Evolutionary conservation across 2,797 vertebrate genomes (phyloP), one percentile per base, ranked within the genome.

Genomic region (Neostethus bicornis): DNA sequence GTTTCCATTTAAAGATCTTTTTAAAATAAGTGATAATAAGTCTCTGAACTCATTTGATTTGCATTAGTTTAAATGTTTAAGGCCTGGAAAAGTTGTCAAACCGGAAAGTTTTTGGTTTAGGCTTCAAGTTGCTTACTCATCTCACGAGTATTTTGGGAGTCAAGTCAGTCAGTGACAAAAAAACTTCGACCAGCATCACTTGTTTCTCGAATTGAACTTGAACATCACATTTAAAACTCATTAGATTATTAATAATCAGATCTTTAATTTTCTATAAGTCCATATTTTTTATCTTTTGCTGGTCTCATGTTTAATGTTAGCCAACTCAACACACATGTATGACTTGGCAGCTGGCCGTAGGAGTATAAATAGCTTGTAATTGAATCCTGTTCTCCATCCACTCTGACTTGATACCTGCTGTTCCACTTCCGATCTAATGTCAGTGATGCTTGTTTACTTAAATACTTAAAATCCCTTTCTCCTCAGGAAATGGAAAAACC

Each of bases 401-500:
- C 52, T 43, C 13, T 7, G 9, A 44, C 62, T 56, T 53, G 29
- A 50, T 84, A 70, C 72, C 74, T 66, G 61, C 45, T 38, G 47
- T 42, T 55, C 61, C 73, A 17, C 31, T 31, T 35, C 26, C 17
- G 37, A 39, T 21, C 49, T n/a, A 7, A 47, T 37, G 51, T 67
- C 42, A 45, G 7, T 23, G 37, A n/a, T 65, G 48, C 70, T 75
- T 73, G 58, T 59, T 80, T 66, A 59, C 53, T 47, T 51, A n/a
- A 57, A 28, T 50, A 31, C 74, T 45, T 57, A 37, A 5, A 8
- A 41, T 29, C 0, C 55, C 45, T 75, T 41, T 54, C 16, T 41
- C 37, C 10, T 45, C 80, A 99, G 97, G 96, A 98, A 92, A 98
- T 99, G 94, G 96, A 98, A 82, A 94, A 94, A 87, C 92, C 94